These are phyloP conservation scores for Ptychoptera contaminata DNA, from an alignment of 2,888 invertebrate species.

Conservation along the genomic window DNA sequence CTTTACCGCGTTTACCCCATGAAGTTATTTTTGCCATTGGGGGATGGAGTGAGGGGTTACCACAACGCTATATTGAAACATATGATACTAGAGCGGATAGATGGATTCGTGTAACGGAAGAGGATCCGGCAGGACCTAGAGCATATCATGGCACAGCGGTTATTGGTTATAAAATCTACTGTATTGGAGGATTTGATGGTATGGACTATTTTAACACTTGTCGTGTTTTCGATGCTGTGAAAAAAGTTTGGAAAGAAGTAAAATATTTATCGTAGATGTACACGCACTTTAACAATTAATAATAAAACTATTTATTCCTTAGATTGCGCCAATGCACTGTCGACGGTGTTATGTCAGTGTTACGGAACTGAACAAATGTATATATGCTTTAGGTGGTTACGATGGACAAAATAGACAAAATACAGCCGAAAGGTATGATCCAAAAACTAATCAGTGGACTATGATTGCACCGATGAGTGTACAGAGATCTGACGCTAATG, in stretches of 20 bases:
- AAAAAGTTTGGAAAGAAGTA: slow-evolving; percentile 69
- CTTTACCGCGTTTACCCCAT: slow-evolving; percentile 69
- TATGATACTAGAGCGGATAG: slow-evolving; percentile 81
- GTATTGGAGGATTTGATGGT: slow-evolving; percentile 90
- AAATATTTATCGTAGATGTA: slow-evolving; percentile 4
- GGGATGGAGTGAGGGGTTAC: slow-evolving; percentile 51
- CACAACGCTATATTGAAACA: slow-evolving; percentile 56
- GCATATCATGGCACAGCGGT: slow-evolving; percentile 92
- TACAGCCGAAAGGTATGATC: slow-evolving; percentile 74
- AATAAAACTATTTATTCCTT: slow-evolving; percentile 6
- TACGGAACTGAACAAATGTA: slow-evolving; percentile 55
- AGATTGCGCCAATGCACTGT: slow-evolving; percentile 77
- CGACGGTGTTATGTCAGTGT: slow-evolving; percentile 78
- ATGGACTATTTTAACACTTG: slow-evolving; percentile 64
- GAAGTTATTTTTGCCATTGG: slow-evolving; percentile 77
- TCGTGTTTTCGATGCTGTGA: slow-evolving; percentile 72
- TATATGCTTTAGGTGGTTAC: slow-evolving; percentile 81
- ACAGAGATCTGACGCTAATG: slow-evolving; percentile 80
- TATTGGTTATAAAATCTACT: slow-evolving; percentile 67
- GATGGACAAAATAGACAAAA: slow-evolving; percentile 76
- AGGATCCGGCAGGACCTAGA: slow-evolving; percentile 68
- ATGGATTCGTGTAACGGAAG: slow-evolving; percentile 54
- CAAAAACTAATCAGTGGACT: slow-evolving; percentile 74
- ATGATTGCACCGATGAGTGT: slow-evolving; percentile 76
- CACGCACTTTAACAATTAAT: background rate